Base-by-base conservation (phyloP, 2,797 vertebrate species). In the Platyrinchus mystaceus region DNA sequence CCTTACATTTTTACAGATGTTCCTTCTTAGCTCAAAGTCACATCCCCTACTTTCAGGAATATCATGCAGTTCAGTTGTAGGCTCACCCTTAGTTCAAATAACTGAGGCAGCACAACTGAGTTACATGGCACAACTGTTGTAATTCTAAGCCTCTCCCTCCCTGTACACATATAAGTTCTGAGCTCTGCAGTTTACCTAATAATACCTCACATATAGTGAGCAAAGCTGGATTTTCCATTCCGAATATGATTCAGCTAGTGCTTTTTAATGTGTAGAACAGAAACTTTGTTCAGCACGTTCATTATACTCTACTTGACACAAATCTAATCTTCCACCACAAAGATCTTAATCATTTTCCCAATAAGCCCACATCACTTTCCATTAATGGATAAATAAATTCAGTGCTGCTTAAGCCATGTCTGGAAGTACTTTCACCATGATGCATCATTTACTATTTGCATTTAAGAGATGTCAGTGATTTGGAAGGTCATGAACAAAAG, bases 361-460 rank as follows among this genome's bases (percentile, higher is more conserved):
- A 86, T 58, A 76, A 94, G 12, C 10, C 62, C 28, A 27, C 39
- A 49, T 46, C 60, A 83, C 73, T 87, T 87, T 60, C 46, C 32
- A 64, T 68, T 83, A 83, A 30, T 66, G 37, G 23, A 79, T 44
- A 87, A 95, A 89, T 62, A 93, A 55, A 91, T 73, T 30, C 43
- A 56, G 24, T 59, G 50, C 66, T 92, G 58, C 39, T 62, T 56
- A 86, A 71, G 28, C n/a, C 58, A 66, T 59, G 66, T 34, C 82
- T 88, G 53, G 34, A 87, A 93, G 82, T 71, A 92, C 50, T 91
- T 95, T 59, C n/a, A 66, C 24, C 49, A 64, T 27, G 62, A 94
- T 32, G 53, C 26, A 77, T 62, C 81, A 74, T n/a, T 77, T 87
- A 68, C 18, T 63, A 63, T 70, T 89, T 89, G 41, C 39, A 32